These are phyloP conservation scores for Cotesia chilonis DNA, from an alignment of 1,140 invertebrate genomes.

Conservation along the genomic window DNA sequence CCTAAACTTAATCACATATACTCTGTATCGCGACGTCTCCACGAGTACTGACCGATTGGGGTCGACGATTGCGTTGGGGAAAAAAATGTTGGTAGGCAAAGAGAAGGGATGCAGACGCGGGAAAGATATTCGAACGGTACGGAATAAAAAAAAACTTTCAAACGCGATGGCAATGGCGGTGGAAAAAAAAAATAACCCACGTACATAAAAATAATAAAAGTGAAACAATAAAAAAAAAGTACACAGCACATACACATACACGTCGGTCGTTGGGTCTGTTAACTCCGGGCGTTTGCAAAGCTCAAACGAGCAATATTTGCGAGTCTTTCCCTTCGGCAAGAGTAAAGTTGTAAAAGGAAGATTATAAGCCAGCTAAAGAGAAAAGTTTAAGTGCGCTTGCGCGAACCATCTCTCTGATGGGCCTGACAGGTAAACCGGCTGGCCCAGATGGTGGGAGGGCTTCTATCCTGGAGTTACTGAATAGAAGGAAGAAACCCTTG, in stretches of 20 bases:
- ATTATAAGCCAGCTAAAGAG: slow-evolving; percentile 15
- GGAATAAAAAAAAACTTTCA: neutral
- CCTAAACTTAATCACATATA: slow-evolving; percentile 14
- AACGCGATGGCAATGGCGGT: neutral
- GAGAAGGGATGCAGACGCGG: slow-evolving; percentile 29
- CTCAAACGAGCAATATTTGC: slow-evolving; percentile 47
- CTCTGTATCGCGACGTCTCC: slow-evolving; percentile 11
- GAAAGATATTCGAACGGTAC: slow-evolving; percentile 30
- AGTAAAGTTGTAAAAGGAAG: slow-evolving; percentile 20
- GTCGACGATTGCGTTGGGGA: slow-evolving; percentile 12
- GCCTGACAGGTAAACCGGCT: neutral
- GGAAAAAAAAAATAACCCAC: neutral
- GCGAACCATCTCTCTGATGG: slow-evolving; percentile 1
- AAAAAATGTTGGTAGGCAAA: slow-evolving; percentile 25
- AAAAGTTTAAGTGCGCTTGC: slow-evolving; percentile 3
- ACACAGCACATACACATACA: neutral
- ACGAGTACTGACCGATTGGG: slow-evolving; percentile 26
- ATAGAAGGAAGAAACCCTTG: slow-evolving; percentile 3
- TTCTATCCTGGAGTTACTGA: neutral
- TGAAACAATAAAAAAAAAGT: neutral
- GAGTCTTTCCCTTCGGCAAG: slow-evolving; percentile 44
- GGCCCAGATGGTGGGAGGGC: slow-evolving; percentile 12
- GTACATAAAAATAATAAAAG: neutral
- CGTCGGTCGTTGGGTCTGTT: slow-evolving; percentile 37
- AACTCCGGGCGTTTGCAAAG: slow-evolving; percentile 40